phyloP scores from a whole-genome alignment of 1,140 invertebrate species.

The Philotrypesis tridentata region DNA sequence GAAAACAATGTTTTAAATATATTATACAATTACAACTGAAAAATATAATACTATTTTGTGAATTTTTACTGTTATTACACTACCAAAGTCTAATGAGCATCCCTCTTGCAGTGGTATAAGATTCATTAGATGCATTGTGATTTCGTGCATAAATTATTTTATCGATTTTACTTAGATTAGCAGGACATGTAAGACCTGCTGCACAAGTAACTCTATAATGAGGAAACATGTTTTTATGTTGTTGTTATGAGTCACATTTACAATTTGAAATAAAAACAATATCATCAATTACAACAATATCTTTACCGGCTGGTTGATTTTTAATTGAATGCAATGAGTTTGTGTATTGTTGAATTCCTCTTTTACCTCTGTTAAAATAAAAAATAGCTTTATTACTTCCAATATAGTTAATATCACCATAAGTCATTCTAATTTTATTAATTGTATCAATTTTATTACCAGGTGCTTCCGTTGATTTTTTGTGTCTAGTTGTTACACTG shows the following conservation, averaged over 20 bases:
- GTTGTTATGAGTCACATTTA: not conserved
- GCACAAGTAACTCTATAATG: slow-evolving; percentile 2
- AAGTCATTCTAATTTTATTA: not conserved
- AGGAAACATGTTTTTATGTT: not conserved
- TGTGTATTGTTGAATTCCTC: not conserved
- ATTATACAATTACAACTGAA: too few species aligned
- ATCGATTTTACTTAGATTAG: not conserved
- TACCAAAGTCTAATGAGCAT: not conserved
- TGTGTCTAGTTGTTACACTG: too few species aligned
- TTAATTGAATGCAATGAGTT: not conserved
- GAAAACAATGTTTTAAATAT: too few species aligned
- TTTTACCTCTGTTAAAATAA: not conserved
- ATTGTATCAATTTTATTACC: not conserved
- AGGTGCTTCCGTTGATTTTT: too few species aligned
- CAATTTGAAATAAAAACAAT: not conserved
- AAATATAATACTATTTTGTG: too few species aligned
- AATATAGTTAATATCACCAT: not conserved
- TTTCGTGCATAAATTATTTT: not conserved
- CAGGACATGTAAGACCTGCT: not conserved
- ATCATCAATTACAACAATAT: not conserved
- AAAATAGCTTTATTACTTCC: not conserved
- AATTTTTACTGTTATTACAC: not conserved
- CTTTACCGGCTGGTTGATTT: not conserved
- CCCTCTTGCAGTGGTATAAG: not conserved
- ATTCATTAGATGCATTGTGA: not conserved